Evolutionary conservation across 2,113 vertebrate species (phyloP), one percentile per base, ranked within the genome.

Genomic region (Genyomyrus donnyi): DNA sequence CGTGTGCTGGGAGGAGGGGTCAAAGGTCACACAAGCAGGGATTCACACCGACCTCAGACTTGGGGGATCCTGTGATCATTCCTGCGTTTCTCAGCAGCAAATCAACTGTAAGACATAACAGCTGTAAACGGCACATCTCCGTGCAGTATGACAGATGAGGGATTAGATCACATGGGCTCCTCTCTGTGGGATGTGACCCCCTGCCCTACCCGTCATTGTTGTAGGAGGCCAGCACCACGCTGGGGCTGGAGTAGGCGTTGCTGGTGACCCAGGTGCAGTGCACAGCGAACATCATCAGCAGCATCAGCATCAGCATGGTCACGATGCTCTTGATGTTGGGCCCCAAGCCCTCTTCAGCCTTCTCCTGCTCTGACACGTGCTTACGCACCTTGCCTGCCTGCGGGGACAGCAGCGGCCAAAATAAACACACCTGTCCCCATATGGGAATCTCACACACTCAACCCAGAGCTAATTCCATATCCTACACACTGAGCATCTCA

Each of bases 261-360:
- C 98, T 99, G 80, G 98, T 99, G 88, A 99, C 98, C 98, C 98
- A 99, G 2, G 98, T 99, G 93, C 98, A 99, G 94, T 99, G 98
- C 39, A 99, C 98, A 2, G 98, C 98, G 56, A 99, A 99, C 98
- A 99, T 99, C 98, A 99, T 99, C 86, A 99, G 92, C 83, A 99
- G 92, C 98, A 99, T 99, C 77, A 99, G 93, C 98, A 99, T 98
- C 89, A 99, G 92, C 98, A 99, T 99, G 83, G 98, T 99, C 9
- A 99, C 98, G 5, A 99, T 99, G 92, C 98, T 99, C 93, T 99
- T 99, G 91, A 99, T 97, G 92, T 99, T 99, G 1, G 98, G 98
- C 15, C 98, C 98, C 88, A 99, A 91, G 3, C 98, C 98, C 93
- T 99, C 98, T 92, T 99, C 98, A 0, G 97, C 96, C 89, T 98